Base-by-base conservation (phyloP, 2,888 invertebrate species). In the Aphidius colemani region DNA sequence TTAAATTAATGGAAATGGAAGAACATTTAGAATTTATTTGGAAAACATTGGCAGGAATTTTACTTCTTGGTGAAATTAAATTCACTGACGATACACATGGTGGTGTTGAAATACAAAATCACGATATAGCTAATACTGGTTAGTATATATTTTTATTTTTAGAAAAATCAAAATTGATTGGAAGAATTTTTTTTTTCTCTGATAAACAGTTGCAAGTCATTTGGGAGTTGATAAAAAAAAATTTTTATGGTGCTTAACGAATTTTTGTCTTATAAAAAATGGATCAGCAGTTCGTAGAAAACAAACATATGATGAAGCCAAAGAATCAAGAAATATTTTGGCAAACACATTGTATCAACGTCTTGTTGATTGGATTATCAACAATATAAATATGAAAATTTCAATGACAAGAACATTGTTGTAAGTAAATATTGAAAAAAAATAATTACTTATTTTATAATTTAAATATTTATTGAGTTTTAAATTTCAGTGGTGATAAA, bases 361-460 rank as follows among this genome's bases (percentile, higher is more conserved):
- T 69, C 81, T 96, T 44, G 90, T 96, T 68, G 95, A 96, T 83
- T 96, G 95, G 90, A 87, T 96, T 74, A 88, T 96, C 56, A 93
- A 92, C 79, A 86, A 89, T 66, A 90, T 96, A 65, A 96, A 96
- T 80, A 87, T 89, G 65, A 93, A 94, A 75, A 85, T 97, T 70
- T 89, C 93, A 8, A 89, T 92, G 71, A 90, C 93, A 73, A 86
- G 94, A 79, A 88, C 91, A n/a, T 90, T 95, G 67, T 94, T 93
- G 95, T 95, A 85, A n/a, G n/a, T 13, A 48, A 56, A 51, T 53
- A 41, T 45, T 53, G 7, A 56, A 13, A 6, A 30, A 50, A 8
- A 51, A 41, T 39, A 2, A 18, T 53, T 44, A 30, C 45, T 40
- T 48, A 46, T 65, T 61, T 59, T 70, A 60, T 13, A 13, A 13